Evolutionary conservation across 1,140 invertebrate genomes (phyloP).

Genomic region (Aphelenchoides fujianensis): DNA sequence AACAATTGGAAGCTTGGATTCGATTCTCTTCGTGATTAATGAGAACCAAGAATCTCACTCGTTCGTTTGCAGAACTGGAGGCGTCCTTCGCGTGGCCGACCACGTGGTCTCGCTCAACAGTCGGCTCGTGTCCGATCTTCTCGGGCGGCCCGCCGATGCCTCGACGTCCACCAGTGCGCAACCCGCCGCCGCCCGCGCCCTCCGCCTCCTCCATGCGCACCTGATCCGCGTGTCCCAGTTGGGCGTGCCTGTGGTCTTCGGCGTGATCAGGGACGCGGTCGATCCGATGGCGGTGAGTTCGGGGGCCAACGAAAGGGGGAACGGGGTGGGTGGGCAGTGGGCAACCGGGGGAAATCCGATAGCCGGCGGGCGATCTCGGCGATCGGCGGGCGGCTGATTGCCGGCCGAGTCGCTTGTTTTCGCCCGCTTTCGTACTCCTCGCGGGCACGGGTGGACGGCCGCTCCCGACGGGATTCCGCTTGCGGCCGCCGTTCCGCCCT

Average conservation of each 20-base stretch:
- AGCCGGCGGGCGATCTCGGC: not conserved
- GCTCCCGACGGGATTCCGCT: no score
- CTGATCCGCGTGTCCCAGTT: conserved; percentile 10
- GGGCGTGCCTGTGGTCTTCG: conserved; percentile 35
- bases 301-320: not conserved
- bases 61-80: conserved; percentile 34
- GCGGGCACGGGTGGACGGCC: no score
- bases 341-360: conserved; percentile 4
- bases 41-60: no score
- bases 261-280: conserved; percentile 40
- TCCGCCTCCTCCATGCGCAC: conserved; percentile 6
- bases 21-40: no score
- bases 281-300: conserved; percentile 47
- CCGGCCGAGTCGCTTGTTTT: not conserved
- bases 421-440: not conserved
- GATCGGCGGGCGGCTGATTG: not conserved
- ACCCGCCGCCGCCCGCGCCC: not conserved
- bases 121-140: conserved; percentile 32
- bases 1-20: no score
- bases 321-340: not conserved
- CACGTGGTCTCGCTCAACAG: conserved; percentile 43
- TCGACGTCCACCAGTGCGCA: conserved; percentile 15
- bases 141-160: conserved; percentile 24
- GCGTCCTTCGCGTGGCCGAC: conserved; percentile 47
- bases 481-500: no score